Evolutionary conservation across 2,888 invertebrate genomes (phyloP).

Genomic region (Uloborus plumipes): DNA sequence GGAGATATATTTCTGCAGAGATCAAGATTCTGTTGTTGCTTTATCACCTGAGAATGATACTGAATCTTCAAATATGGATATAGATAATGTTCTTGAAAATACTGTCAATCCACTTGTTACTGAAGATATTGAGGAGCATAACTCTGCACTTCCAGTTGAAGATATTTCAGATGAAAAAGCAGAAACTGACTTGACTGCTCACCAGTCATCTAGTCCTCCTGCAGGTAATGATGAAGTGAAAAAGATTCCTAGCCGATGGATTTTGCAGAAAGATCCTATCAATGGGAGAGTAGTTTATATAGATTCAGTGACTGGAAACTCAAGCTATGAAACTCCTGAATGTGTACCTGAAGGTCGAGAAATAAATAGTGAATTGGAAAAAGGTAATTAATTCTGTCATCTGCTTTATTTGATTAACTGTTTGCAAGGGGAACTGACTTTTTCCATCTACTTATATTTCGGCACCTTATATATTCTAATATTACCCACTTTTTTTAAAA

Average conservation of each 20-base stretch:
- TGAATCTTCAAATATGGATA: not conserved
- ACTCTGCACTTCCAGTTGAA: not conserved
- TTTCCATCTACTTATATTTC: too few species aligned
- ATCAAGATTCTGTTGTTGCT: too few species aligned
- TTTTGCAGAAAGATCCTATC: constrained; percentile 29
- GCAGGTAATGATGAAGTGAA: too few species aligned
- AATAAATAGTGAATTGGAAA: too few species aligned
- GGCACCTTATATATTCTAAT: too few species aligned
- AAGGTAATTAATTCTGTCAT: too few species aligned
- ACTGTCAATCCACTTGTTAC: not conserved
- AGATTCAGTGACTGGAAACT: constrained; percentile 55
- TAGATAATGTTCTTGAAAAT: not conserved
- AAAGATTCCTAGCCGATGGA: constrained; percentile 20
- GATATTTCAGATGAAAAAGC: not conserved
- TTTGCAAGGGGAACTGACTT: too few species aligned
- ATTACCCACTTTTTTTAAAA: too few species aligned
- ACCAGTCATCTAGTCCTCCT: too few species aligned
- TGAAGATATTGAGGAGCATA: too few species aligned
- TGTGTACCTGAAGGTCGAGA: not conserved
- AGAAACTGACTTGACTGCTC: not conserved
- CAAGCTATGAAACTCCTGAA: constrained; percentile 35
- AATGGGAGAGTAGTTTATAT: constrained; percentile 34
- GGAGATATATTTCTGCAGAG: too few species aligned
- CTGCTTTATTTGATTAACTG: too few species aligned
- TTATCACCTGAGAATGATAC: not conserved